Percentiles rank a stretch among this genome's conserved stretches.
Evolutionary conservation across 2,113 vertebrate species (phyloP).

Genomic region (Labeo rohita): DNA sequence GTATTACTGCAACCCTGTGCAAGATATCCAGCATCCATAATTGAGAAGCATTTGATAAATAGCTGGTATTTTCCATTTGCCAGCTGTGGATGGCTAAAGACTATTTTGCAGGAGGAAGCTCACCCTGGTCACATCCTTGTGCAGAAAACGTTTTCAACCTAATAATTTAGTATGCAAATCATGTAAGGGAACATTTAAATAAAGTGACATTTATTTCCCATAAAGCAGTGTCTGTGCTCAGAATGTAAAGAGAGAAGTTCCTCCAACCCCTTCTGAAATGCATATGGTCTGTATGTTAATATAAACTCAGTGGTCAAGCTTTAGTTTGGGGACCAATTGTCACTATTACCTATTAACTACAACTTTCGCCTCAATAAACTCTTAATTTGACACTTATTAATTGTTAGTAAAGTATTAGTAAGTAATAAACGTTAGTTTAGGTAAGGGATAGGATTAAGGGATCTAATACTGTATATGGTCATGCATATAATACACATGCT

Average conservation of each 20-base stretch:
- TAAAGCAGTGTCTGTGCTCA: constrained; percentile 39
- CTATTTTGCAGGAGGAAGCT: constrained; percentile 10
- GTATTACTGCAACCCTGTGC: constrained; percentile 69
- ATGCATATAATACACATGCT: no score
- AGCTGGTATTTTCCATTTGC: constrained; percentile 71
- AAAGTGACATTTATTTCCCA: constrained; percentile 41
- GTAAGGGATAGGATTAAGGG: no score
- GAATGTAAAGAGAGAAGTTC: constrained; percentile 37
- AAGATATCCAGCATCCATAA: constrained; percentile 76
- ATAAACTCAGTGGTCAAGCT: constrained; percentile 14
- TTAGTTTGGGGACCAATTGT: no score
- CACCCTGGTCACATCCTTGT: neutral
- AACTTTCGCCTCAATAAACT: neutral
- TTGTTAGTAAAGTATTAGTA: no score
- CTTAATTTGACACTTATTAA: neutral
- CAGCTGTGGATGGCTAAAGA: constrained; percentile 32
- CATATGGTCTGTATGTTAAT: constrained; percentile 28
- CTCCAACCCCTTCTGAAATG: constrained; percentile 15
- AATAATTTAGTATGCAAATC: constrained; percentile 14
- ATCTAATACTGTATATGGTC: no score
- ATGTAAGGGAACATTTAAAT: neutral
- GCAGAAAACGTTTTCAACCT: neutral
- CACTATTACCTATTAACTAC: neutral
- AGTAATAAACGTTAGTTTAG: no score
- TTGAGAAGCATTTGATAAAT: constrained; percentile 75